Conservation (phyloP, 2,888 invertebrate species). For the Leucoma salicis region DNA sequence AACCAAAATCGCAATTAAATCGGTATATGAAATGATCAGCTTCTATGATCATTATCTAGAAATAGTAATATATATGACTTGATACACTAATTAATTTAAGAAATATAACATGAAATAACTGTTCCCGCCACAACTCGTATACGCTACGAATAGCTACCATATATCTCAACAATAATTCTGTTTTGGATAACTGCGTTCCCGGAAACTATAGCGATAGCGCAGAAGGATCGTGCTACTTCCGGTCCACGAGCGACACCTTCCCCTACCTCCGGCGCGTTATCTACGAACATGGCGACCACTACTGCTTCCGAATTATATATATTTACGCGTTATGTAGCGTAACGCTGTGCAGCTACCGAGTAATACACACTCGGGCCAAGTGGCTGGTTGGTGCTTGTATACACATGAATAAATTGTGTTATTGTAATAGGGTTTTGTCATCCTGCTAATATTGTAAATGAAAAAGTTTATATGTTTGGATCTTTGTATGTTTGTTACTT, state of each 20-base stretch:
- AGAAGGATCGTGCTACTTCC: constrained; percentile 43
- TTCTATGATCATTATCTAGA: too few species aligned
- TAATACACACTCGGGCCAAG: too few species aligned
- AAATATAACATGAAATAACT: background rate
- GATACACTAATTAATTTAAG: background rate
- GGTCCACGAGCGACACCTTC: constrained; percentile 46
- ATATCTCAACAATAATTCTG: constrained; percentile 24
- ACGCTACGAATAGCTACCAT: constrained; percentile 3
- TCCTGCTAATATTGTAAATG: too few species aligned
- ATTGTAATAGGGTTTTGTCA: too few species aligned
- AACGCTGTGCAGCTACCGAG: too few species aligned
- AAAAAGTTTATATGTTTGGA: too few species aligned
- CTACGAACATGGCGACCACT: constrained; percentile 35
- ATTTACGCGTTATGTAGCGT: constrained; percentile 1
- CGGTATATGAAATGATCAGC: too few species aligned
- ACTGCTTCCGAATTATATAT: constrained; percentile 28
- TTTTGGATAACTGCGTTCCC: constrained; percentile 15
- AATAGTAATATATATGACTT: too few species aligned
- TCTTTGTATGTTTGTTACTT: too few species aligned
- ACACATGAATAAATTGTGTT: too few species aligned
- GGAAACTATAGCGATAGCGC: constrained; percentile 44
- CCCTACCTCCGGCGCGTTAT: constrained; percentile 45
- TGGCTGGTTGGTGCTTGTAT: too few species aligned
- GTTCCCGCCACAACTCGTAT: background rate
- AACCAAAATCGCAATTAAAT: background rate